Base-by-base conservation (phyloP, 2,888 invertebrate species). In the Acrobasis repandana region DNA sequence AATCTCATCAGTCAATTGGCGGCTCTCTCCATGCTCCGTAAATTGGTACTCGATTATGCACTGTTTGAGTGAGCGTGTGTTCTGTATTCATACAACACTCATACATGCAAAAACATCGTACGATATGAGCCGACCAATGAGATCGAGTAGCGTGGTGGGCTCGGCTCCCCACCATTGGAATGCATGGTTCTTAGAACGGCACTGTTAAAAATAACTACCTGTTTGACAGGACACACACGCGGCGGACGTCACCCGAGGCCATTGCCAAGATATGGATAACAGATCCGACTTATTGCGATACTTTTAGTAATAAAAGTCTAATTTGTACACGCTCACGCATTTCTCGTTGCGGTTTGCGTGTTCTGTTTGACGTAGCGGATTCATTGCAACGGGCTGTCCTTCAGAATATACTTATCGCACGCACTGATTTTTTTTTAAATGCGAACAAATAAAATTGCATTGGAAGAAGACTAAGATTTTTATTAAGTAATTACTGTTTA, bases 181-280 rank as follows among this genome's bases (percentile, higher is more conserved):
- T 90, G 90, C 80, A 80, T 80, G 76, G 74, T 82, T 85, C 83
- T 84, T 76, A 85, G 86, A 90, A 85, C 82, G 83, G 85, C 86
- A 83, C 83, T 83, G 88, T 82, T 90, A 90, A 88, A 90, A 91
- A 90, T 91, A 90, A 90, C 90, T 80, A 85, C 90, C 83, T 85
- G 88, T 86, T 84, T 78, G 80, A 80, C 84, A 43, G 72, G 83
- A 78, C 80, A 77, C 79, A 80, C 77, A 80, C 73, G 80, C 72
- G 73, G 73, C 76, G 62, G 73, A 73, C 76, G 76, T 77, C 78
- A 78, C 77, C 77, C 76, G 82, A 84, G 85, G 88, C 82, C 85
- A 84, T 78, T 86, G 80, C 75, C 81, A 80, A 82, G 76, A 79
- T 75, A 69, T 69, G 64, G 74, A 66, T 67, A 69, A 70, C 56